phyloP scores from a whole-genome alignment of 2,113 vertebrate genomes.

The Coregonus clupeaformis region DNA sequence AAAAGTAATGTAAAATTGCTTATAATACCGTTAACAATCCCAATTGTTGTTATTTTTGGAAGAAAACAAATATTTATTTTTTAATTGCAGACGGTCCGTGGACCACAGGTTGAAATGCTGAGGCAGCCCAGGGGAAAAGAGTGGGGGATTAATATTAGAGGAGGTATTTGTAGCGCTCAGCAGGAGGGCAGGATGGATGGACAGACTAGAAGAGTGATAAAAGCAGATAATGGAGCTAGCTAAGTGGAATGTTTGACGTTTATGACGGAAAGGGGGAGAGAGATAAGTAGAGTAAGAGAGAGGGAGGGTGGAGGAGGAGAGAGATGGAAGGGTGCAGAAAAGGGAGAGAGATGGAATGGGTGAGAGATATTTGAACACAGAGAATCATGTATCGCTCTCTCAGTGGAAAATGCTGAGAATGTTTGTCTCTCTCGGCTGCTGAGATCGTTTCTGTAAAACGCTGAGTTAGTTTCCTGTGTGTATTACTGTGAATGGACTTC shows the following conservation, averaged over 20 bases:
- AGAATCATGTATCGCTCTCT: background rate
- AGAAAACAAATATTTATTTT: no score
- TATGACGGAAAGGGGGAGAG: background rate
- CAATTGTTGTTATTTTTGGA: no score
- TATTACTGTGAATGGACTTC: slow-evolving; percentile 9
- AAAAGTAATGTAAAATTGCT: no score
- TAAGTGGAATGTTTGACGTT: background rate
- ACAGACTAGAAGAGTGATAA: background rate
- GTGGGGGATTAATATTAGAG: slow-evolving; percentile 2
- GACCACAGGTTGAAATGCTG: no score
- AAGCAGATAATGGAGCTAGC: background rate
- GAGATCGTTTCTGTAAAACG: slow-evolving; percentile 21
- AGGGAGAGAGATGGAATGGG: background rate
- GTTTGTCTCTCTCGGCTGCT: background rate
- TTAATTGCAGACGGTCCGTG: no score
- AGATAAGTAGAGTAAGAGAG: background rate
- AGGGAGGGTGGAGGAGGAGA: background rate
- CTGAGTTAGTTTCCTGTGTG: slow-evolving; percentile 33
- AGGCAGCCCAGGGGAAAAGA: background rate
- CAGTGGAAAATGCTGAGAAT: background rate
- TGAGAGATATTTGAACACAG: background rate
- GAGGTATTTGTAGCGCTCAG: slow-evolving; percentile 32
- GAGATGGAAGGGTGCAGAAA: background rate
- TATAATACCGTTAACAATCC: no score
- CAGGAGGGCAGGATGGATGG: background rate